Percentiles rank a stretch among this genome's conserved stretches.
Evolutionary conservation across 2,797 vertebrate species (phyloP).

Genomic region (Momotus momota): DNA sequence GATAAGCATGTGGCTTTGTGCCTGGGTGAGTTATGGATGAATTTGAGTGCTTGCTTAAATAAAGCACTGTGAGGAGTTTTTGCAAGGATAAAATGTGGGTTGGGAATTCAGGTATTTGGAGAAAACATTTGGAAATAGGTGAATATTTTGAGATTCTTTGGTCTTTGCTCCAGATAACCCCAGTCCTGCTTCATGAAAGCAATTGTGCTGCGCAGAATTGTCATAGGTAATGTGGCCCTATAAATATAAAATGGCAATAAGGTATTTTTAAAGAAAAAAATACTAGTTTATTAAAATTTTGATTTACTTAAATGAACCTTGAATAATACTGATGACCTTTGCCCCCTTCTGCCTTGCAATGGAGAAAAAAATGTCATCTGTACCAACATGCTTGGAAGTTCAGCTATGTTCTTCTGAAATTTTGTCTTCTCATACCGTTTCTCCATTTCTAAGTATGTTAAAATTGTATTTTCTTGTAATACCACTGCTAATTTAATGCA

Average conservation of each 20-base stretch:
- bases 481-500: neutral
- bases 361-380: neutral
- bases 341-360: neutral
- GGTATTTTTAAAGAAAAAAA: neutral
- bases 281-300: slow-evolving; percentile 2
- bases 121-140: neutral
- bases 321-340: neutral
- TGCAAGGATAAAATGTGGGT: neutral
- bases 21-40: neutral
- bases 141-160: neutral
- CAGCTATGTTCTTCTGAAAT: neutral
- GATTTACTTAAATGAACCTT: neutral
- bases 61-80: neutral
- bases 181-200: neutral
- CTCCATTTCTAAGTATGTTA: neutral
- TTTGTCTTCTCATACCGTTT: neutral
- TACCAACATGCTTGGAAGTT: neutral
- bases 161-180: neutral
- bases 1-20: neutral
- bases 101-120: neutral
- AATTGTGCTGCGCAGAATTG: neutral
- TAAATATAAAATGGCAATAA: neutral
- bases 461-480: neutral
- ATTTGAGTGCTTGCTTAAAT: neutral
- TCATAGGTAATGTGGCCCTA: neutral